phyloP scores from a whole-genome alignment of 2,888 invertebrate genomes.

The Phytoseiulus persimilis region DNA sequence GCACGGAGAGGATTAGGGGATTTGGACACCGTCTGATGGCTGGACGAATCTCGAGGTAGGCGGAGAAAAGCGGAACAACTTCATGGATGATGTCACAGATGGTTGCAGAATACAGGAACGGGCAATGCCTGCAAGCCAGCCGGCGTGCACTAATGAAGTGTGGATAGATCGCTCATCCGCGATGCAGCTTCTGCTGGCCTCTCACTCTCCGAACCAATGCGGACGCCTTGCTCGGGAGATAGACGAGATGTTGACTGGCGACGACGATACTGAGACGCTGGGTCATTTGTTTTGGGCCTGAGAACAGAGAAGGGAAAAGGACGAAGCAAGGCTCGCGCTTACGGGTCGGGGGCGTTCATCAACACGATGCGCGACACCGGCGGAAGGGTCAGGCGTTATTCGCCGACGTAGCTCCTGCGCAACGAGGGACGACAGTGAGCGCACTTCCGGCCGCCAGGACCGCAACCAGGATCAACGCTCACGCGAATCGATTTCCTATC shows the following conservation, averaged over 20 bases:
- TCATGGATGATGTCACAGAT: slow-evolving; percentile 36
- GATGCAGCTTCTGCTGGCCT: neutral
- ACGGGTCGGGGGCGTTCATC: no score
- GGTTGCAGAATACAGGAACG: slow-evolving; percentile 7
- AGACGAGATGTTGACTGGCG: neutral
- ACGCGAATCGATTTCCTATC: neutral
- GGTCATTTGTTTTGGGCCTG: no score
- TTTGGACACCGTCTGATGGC: slow-evolving; percentile 15
- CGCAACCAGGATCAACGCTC: neutral
- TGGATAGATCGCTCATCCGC: neutral
- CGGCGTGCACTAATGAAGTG: neutral
- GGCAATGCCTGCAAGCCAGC: neutral
- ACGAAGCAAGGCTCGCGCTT: no score
- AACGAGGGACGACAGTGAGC: neutral
- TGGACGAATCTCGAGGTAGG: neutral
- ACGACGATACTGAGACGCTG: no score
- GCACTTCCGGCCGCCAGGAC: neutral
- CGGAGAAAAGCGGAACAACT: slow-evolving; percentile 18
- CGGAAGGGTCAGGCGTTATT: neutral
- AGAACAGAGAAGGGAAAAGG: no score
- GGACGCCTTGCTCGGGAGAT: neutral
- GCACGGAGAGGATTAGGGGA: slow-evolving; percentile 28
- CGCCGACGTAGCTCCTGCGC: neutral
- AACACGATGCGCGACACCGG: neutral
- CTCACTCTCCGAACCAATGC: neutral